Conservation (phyloP, 2,888 invertebrate genomes). For the Lottia gigantea region DNA sequence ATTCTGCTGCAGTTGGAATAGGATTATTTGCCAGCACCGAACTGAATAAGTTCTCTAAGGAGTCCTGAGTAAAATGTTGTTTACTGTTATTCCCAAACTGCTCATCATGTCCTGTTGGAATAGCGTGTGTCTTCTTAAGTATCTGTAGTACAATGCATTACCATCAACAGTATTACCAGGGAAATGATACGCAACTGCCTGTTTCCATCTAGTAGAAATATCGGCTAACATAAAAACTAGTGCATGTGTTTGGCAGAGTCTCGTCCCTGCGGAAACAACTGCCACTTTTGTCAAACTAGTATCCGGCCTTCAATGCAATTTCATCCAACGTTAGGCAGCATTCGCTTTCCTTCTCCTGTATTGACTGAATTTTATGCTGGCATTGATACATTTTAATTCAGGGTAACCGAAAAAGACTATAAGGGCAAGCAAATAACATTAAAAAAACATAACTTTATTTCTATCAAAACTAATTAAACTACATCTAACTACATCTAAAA, state of each 20-base stretch:
- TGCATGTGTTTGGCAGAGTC: background rate
- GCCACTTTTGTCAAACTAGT: background rate
- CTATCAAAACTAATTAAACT: too few species aligned
- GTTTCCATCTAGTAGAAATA: constrained; percentile 4
- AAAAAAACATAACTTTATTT: too few species aligned
- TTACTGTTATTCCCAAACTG: too few species aligned
- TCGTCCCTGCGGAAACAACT: background rate
- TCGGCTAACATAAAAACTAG: background rate
- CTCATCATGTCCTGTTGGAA: too few species aligned
- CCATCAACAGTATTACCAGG: background rate
- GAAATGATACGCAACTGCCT: background rate
- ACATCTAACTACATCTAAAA: too few species aligned
- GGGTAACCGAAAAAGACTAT: background rate
- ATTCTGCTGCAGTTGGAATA: background rate
- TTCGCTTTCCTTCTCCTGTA: background rate
- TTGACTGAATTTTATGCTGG: background rate
- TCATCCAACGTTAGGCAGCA: background rate
- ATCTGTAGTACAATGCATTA: background rate
- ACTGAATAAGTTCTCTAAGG: background rate
- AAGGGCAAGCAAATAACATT: too few species aligned
- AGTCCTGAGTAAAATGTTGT: background rate
- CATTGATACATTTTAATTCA: too few species aligned
- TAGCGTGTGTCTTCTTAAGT: background rate
- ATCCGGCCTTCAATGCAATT: background rate
- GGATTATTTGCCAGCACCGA: background rate